A percentile compares a stretch with the other conserved stretches of the same genome.
phyloP scores from a whole-genome alignment of 2,113 vertebrate species.

The Ceratotherium simum region DNA sequence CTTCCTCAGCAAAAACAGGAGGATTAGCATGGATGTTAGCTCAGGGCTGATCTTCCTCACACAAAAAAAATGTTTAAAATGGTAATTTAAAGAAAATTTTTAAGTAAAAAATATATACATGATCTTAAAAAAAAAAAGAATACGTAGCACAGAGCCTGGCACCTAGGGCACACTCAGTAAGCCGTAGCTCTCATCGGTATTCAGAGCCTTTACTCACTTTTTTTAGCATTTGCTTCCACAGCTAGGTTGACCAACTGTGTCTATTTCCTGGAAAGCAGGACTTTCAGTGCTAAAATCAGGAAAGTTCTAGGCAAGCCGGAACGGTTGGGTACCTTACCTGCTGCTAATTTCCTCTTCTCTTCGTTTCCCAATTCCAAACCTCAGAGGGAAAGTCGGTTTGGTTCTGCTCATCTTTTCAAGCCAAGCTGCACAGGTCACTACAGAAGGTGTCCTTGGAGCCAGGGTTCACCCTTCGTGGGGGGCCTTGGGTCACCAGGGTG shows the following conservation, averaged over 20 bases:
- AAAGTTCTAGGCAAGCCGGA: background rate
- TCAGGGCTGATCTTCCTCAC: too few species aligned
- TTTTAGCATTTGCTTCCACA: background rate
- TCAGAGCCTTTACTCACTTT: background rate
- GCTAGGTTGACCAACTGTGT: background rate
- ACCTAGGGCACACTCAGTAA: rapidly evolving
- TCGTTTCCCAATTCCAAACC: background rate
- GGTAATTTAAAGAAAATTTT: background rate
- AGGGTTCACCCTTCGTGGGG: background rate
- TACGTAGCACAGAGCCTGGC: background rate
- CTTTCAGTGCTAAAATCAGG: background rate
- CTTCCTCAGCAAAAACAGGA: too few species aligned
- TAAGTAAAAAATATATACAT: background rate
- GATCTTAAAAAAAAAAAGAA: background rate
- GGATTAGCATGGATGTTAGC: too few species aligned
- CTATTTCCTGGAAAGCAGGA: background rate
- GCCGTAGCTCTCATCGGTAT: rapidly evolving
- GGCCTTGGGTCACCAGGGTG: background rate
- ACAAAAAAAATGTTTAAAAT: background rate
- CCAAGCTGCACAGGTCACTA: background rate
- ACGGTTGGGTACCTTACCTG: background rate
- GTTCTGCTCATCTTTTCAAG: background rate
- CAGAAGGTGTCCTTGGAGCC: background rate
- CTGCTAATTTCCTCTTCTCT: background rate
- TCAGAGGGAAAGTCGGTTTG: too few species aligned